Evolutionary conservation across 2,888 invertebrate genomes (phyloP), one percentile per base, ranked within the genome.

Genomic region (Ligdia adustata): DNA sequence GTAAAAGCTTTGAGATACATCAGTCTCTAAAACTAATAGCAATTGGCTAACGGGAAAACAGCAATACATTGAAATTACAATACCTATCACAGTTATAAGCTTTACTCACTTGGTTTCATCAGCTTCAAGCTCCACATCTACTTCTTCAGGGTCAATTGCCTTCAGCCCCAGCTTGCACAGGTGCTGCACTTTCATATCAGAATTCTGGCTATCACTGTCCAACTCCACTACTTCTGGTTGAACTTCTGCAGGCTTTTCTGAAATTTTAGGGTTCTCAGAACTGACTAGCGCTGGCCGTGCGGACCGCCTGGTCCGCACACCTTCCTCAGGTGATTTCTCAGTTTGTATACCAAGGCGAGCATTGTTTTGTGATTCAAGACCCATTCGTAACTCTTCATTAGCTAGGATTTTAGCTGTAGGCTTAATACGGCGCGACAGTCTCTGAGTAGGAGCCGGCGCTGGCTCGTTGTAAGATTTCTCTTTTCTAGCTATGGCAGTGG

Each of bases 401-500:
- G 93, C 93, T 13, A 94, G 77, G 31, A 93, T 91, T 74, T 94
- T 94, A 4, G 92, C 91, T 2, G 94, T 94, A 4, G 93, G 93
- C 69, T 94, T 94, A 39, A 94, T 91, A 41, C 93, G 90, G 2
- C 93, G 86, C 0, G 85, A 83, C 4, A 79, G 54, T 9, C 88
- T 64, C 42, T 81, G 81, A 1, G 77, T 69, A 2, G 80, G 69
- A 2, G 64, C 54, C 7, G 85, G 77, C 2, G 84, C 68, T 1
- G 63, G 60, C 60, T 91, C 91, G 61, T 92, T 92, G 62, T 93
- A 94, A 0, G 93, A 92, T 60, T 94, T 94, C 70, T 94, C 94
- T 69, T 95, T 95, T 7, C 94, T 88, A 0, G 94, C 94, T 62
- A 94, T 94, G 5, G 94, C 94, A 75, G 92, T 93, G 52, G 94